phyloP scores from a whole-genome alignment of 2,797 vertebrate species.

The Poecilia wingei region DNA sequence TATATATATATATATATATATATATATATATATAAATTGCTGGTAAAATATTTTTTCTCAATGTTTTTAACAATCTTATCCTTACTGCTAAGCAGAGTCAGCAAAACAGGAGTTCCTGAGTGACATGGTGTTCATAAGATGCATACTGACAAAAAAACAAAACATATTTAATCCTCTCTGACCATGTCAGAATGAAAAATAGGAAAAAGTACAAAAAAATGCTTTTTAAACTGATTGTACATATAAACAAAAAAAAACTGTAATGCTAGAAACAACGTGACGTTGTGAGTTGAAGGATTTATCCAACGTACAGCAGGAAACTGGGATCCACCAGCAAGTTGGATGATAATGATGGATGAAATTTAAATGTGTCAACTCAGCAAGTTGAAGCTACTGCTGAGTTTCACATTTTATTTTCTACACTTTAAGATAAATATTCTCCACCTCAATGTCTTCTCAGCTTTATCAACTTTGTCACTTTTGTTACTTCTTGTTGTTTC shows the following conservation, averaged over 20 bases:
- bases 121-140: not conserved
- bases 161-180: not conserved
- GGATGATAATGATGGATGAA: not conserved
- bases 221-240: not conserved
- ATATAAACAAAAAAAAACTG: no score
- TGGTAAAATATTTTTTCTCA: not conserved
- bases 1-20: no score
- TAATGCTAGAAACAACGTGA: not conserved
- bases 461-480: not conserved
- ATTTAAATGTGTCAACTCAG: constrained; percentile 2
- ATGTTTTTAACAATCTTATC: not conserved
- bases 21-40: not conserved
- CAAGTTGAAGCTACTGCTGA: not conserved
- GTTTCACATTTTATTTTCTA: not conserved
- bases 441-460: not conserved
- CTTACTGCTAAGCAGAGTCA: not conserved
- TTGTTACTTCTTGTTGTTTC: not conserved
- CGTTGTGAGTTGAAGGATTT: not conserved
- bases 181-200: not conserved
- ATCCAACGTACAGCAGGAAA: not conserved
- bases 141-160: not conserved
- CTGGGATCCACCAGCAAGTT: not conserved
- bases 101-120: not conserved
- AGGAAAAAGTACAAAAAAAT: not conserved
- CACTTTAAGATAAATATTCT: not conserved